Evolutionary conservation across 2,888 invertebrate species (phyloP), one percentile per base, ranked within the genome.

Genomic region (Zonitis immaculata): DNA sequence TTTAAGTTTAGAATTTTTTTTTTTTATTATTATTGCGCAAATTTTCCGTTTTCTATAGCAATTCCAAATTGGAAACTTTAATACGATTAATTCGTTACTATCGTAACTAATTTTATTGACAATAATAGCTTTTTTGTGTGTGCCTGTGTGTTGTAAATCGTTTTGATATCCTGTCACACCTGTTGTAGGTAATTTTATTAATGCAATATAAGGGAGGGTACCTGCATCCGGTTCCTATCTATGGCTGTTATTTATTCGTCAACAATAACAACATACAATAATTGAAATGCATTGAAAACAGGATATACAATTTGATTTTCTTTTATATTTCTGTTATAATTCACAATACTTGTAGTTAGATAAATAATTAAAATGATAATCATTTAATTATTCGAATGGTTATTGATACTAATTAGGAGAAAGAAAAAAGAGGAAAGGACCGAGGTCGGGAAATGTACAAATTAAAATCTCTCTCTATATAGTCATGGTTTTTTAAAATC

Each of bases 171-270:
- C 55, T 54, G 56, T 53, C 56, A 50, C 56, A 58, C 58, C 58
- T 58, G 56, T 58, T 52, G 49, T 57, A 11, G 47, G 49, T 57
- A 11, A 49, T 49, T 52, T 58, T 56, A 56, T 51, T 57, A 60
- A 58, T 56, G 58, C 51, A 53, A 57, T 49, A 56, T 4, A 20
- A 20, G 60, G 58, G 54, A 56, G 52, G 58, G 60, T 58, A 57
- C 56, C 54, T 58, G 58, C 54, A 60, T 57, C 60, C 60, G 60
- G 60, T 52, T 49, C 49, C 51, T 52, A 49, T 51, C 48, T 51
- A 47, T 51, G 16, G 51, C 44, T 43, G 32, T 44, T 47, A 49
- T 54, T 44, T 43, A 9, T 6, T 28, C 5, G 26, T 8, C 26
- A 26, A 26, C 26, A n/a, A n/a, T 9, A 35, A 35, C 18, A 6